A percentile compares a stretch with the other conserved stretches of the same genome.
Conservation (phyloP, 2,797 vertebrate species). For the Coracias cyanogaster region DNA sequence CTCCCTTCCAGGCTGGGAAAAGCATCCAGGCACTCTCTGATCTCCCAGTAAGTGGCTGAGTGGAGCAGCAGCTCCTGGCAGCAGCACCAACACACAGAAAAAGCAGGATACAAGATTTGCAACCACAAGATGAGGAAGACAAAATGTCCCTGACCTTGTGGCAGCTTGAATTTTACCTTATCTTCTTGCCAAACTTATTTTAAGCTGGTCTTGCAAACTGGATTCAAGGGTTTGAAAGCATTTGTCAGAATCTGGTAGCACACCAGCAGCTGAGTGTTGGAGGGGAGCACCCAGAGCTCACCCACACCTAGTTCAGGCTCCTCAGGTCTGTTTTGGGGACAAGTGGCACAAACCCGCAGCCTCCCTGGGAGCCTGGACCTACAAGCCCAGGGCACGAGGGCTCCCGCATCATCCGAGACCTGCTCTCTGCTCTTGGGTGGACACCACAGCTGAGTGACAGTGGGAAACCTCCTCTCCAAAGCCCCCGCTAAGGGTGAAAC, state of each 20-base stretch:
- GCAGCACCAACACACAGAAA: background rate
- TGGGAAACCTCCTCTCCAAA: background rate
- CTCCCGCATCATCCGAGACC: background rate
- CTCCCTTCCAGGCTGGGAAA: background rate
- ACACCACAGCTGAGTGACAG: accelerated
- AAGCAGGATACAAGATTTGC: background rate
- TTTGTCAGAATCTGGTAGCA: background rate
- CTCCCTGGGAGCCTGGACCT: background rate
- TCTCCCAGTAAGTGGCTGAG: background rate
- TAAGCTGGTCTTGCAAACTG: background rate
- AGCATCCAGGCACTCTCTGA: accelerated
- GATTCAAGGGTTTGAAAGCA: background rate
- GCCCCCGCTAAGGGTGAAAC: accelerated
- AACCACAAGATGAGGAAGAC: accelerated
- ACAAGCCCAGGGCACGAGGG: background rate
- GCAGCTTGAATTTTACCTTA: background rate
- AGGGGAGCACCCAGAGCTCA: background rate
- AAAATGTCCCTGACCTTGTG: background rate
- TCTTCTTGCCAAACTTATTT: background rate
- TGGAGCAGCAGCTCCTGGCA: background rate
- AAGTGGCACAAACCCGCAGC: background rate
- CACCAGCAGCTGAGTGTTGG: background rate
- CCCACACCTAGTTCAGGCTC: background rate
- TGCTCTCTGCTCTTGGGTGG: background rate
- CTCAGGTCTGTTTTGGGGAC: background rate